Conservation (phyloP, 2,797 vertebrate species). For the Varecia variegata region DNA sequence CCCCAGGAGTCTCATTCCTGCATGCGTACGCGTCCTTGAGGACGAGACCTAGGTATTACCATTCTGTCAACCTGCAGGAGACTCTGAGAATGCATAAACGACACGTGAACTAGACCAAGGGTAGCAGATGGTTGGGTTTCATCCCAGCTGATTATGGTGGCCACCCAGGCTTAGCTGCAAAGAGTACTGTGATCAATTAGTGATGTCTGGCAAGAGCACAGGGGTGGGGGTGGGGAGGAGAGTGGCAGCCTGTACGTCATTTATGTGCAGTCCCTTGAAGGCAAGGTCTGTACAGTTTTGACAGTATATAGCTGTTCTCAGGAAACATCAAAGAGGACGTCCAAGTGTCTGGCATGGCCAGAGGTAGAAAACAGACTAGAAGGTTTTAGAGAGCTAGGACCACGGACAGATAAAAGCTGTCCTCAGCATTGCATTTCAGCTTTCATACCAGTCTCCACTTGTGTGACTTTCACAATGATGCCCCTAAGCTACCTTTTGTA, state of each 20-base stretch:
- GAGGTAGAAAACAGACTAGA: background rate
- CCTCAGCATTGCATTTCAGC: background rate
- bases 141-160: background rate
- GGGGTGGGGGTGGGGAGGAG: background rate
- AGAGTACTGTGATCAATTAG: background rate
- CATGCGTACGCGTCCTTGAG: background rate
- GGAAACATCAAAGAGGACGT: background rate
- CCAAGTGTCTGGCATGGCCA: background rate
- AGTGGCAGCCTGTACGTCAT: background rate
- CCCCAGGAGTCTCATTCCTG: background rate
- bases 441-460: background rate
- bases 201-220: constrained; percentile 1
- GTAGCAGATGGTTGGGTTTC: background rate
- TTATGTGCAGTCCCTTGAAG: background rate
- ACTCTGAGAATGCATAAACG: background rate
- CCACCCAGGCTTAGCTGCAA: background rate
- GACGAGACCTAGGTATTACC: background rate
- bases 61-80: background rate
- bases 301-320: background rate
- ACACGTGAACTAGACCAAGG: background rate
- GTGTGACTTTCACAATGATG: background rate
- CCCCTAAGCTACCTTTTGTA: background rate
- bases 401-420: background rate
- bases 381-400: background rate
- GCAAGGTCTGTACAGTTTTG: background rate